phyloP scores from a whole-genome alignment of 2,797 vertebrate species.

The Tarsius wallacei region DNA sequence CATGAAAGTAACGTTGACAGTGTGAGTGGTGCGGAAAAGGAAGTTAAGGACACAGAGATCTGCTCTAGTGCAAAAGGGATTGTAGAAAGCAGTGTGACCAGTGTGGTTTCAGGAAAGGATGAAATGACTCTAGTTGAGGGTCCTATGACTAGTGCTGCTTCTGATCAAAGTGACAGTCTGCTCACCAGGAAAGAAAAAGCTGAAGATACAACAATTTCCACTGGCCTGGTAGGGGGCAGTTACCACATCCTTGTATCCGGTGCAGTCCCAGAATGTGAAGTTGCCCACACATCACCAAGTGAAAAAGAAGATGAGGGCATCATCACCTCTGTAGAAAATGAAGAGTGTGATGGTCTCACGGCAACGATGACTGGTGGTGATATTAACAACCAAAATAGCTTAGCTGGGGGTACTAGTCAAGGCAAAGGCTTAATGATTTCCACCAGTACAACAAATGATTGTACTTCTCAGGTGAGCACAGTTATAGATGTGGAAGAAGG shows the following conservation, averaged over 20 bases:
- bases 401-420: slow-evolving; percentile 67
- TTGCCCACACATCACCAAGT: slow-evolving; percentile 35
- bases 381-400: slow-evolving; percentile 19
- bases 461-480: slow-evolving; percentile 46
- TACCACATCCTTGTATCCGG: slow-evolving; percentile 84
- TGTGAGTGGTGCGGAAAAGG: slow-evolving; percentile 71
- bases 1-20: slow-evolving; percentile 85
- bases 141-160: slow-evolving; percentile 60
- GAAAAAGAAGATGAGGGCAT: slow-evolving; percentile 75
- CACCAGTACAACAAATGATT: slow-evolving; percentile 86
- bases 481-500: slow-evolving; percentile 59
- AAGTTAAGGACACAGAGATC: slow-evolving; percentile 70
- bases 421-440: slow-evolving; percentile 87
- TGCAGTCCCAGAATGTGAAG: slow-evolving; percentile 77
- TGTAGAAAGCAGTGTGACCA: slow-evolving; percentile 91
- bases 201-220: slow-evolving; percentile 67
- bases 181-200: not conserved
- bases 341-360: slow-evolving; percentile 79
- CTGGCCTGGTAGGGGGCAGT: slow-evolving; percentile 77
- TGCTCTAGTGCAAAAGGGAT: slow-evolving; percentile 87
- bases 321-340: slow-evolving; percentile 81
- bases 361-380: slow-evolving; percentile 70
- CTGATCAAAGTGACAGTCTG: slow-evolving; percentile 65
- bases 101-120: slow-evolving; percentile 66
- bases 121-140: not conserved